A percentile compares a stretch with the other conserved stretches of the same genome.
Evolutionary conservation across 2,113 vertebrate species (phyloP).

Genomic region (Plestiodon gilberti): DNA sequence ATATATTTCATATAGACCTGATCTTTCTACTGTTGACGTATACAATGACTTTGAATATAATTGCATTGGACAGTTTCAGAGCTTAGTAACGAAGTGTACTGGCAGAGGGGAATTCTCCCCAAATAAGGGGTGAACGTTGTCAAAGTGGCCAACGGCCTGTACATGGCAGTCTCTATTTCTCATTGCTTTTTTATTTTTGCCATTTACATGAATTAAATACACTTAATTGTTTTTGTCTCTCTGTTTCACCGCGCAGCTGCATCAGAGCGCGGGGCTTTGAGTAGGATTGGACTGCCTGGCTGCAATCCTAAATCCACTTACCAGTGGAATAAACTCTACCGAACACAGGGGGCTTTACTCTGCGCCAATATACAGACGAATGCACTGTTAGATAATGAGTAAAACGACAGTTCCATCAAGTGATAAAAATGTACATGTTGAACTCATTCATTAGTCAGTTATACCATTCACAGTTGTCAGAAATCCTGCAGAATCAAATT

Average conservation of each 20-base stretch:
- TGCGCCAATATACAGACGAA: too few species aligned
- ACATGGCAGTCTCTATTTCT: constrained; percentile 30
- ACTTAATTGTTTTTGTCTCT: too few species aligned
- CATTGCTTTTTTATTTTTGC: constrained; percentile 15
- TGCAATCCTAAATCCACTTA: too few species aligned
- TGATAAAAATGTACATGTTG: background rate
- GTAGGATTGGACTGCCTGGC: too few species aligned
- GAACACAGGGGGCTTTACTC: too few species aligned
- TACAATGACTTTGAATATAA: constrained; percentile 16
- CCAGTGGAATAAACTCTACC: too few species aligned
- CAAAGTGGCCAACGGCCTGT: background rate
- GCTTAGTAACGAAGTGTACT: constrained; percentile 10
- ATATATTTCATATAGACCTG: background rate
- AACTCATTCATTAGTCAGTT: background rate
- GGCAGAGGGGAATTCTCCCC: constrained; percentile 6
- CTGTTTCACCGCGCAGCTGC: too few species aligned
- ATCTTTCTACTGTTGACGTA: background rate
- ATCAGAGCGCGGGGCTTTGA: too few species aligned
- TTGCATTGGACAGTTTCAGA: constrained; percentile 45
- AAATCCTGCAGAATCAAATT: constrained; percentile 19
- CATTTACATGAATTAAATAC: constrained; percentile 20
- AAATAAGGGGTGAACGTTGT: background rate
- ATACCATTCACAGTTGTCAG: background rate
- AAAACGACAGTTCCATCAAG: background rate
- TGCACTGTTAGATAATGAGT: constrained; percentile 3